Conservation (phyloP, 1,140 invertebrate species). For the Euschistus heros region DNA sequence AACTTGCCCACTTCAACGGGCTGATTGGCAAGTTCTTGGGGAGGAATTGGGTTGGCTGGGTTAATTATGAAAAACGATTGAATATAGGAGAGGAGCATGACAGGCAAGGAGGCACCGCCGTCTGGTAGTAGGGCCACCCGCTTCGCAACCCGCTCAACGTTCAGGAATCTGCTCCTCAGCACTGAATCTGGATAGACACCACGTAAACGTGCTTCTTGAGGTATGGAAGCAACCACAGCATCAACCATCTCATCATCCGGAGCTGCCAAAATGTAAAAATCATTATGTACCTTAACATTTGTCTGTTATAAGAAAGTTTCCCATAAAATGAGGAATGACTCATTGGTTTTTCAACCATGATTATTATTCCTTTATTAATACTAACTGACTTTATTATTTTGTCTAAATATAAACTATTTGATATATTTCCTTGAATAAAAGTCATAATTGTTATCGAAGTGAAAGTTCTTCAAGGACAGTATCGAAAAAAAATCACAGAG, state of each 20-base stretch:
- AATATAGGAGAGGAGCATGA: conserved; percentile 80
- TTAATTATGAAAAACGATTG: conserved; percentile 61
- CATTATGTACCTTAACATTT: no score
- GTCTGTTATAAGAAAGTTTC: no score
- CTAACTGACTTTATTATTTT: no score
- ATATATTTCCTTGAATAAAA: no score
- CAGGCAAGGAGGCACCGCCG: conserved; percentile 57
- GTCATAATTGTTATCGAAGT: no score
- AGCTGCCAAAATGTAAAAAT: conserved; percentile 32
- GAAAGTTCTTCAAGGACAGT: no score
- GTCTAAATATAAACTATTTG: no score
- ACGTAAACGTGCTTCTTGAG: conserved; percentile 56
- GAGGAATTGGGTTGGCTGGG: conserved; percentile 51
- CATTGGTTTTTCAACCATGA: no score
- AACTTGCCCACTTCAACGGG: conserved; percentile 55
- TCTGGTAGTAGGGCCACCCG: conserved; percentile 35
- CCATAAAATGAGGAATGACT: no score
- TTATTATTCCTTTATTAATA: no score
- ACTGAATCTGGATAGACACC: conserved; percentile 80
- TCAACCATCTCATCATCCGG: conserved; percentile 57
- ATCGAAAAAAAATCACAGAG: no score
- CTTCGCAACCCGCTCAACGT: conserved; percentile 40
- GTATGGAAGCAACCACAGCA: conserved; percentile 63
- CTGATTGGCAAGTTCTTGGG: conserved; percentile 56
- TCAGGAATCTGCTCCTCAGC: conserved; percentile 71